Conservation (phyloP, 2,113 vertebrate genomes). For the Xenopus borealis region DNA sequence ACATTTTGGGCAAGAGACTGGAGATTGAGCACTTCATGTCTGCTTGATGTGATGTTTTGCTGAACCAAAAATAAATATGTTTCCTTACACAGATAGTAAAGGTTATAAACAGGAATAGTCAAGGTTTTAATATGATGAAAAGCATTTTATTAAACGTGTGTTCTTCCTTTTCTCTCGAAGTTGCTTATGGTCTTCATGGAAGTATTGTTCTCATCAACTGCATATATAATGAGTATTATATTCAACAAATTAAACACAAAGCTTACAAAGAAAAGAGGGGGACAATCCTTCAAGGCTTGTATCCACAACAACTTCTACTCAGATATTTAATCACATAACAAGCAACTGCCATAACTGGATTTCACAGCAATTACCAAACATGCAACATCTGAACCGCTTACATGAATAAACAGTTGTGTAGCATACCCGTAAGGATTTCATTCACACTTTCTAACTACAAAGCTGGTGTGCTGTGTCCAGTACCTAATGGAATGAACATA, state of each 20-base stretch:
- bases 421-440: constrained; percentile 40
- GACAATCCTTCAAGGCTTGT: neutral
- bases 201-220: too few relatives aligned
- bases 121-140: too few relatives aligned
- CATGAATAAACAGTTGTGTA: neutral
- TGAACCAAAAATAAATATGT: too few relatives aligned
- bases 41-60: too few relatives aligned
- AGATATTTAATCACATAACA: neutral
- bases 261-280: neutral
- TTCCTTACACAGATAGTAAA: too few relatives aligned
- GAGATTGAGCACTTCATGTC: too few relatives aligned
- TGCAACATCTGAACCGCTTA: constrained; percentile 10
- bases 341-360: neutral
- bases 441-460: neutral
- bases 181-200: neutral
- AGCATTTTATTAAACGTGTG: too few relatives aligned
- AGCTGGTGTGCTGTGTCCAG: constrained; percentile 5
- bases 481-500: constrained; percentile 3
- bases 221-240: too few relatives aligned
- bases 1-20: too few relatives aligned
- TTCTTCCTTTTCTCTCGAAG: neutral
- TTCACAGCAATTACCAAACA: constrained; percentile 2
- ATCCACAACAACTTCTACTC: neutral
- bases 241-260: neutral
- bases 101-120: too few relatives aligned